A percentile compares a stretch with the other conserved stretches of the same genome.
Conservation (phyloP, 1,140 invertebrate genomes). For the Cydia strobilella region DNA sequence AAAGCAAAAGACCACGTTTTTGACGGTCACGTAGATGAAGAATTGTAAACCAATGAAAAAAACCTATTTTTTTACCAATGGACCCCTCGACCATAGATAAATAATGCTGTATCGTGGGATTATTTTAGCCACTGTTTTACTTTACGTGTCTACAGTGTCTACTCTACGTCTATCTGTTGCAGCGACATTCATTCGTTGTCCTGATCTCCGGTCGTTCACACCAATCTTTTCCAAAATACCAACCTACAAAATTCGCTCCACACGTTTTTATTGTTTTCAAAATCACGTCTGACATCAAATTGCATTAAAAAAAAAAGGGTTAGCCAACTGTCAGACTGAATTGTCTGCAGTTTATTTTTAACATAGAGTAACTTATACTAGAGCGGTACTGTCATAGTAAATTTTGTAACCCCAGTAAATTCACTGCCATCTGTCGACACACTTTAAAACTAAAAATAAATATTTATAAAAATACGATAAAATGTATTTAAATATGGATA, state of each 20-base stretch:
- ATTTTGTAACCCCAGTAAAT: too few species aligned
- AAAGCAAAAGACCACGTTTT: too few species aligned
- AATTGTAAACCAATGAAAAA: background rate
- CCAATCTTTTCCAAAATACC: constrained; percentile 9
- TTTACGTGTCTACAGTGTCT: too few species aligned
- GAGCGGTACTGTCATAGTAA: too few species aligned
- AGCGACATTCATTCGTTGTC: constrained; percentile 11
- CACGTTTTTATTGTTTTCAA: constrained; percentile 12
- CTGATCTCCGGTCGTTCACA: constrained; percentile 22
- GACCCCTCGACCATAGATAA: background rate
- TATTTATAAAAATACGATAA: too few species aligned
- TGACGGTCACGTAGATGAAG: too few species aligned
- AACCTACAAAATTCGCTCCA: background rate
- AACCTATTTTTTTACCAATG: background rate
- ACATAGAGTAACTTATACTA: too few species aligned
- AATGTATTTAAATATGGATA: too few species aligned
- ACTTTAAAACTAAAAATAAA: too few species aligned
- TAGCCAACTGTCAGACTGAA: background rate
- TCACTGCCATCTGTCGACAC: too few species aligned
- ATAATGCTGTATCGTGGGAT: background rate
- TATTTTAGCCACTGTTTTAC: background rate
- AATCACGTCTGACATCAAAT: constrained; percentile 4
- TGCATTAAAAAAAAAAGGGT: background rate
- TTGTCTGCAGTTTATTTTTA: background rate
- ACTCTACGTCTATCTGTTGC: constrained; percentile 22